A percentile compares a stretch with the other conserved stretches of the same genome.
phyloP scores from a whole-genome alignment of 2,888 invertebrate species.

The Nomada ferruginata region DNA sequence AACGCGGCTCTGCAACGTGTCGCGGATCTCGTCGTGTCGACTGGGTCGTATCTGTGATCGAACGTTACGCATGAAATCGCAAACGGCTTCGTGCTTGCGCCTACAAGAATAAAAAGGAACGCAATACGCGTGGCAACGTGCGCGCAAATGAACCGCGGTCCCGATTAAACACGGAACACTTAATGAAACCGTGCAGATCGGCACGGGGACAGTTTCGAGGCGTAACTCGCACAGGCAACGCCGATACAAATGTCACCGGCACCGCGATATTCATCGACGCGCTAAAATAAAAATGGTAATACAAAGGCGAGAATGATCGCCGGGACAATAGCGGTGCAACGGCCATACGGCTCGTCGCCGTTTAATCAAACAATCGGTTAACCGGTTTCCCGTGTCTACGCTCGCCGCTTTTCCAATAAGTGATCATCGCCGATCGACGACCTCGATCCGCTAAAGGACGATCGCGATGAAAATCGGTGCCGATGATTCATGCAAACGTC shows the following conservation, averaged over 20 bases:
- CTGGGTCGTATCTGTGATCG: conserved; percentile 39
- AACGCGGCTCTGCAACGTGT: conserved; percentile 19
- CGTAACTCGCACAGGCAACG: conserved; percentile 1
- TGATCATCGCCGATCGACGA: conserved; percentile 47
- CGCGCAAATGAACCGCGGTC: conserved; percentile 32
- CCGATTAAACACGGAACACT: conserved; percentile 44
- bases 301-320: neutral
- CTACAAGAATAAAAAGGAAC: neutral
- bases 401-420: conserved; percentile 37
- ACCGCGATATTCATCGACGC: conserved; percentile 15
- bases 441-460: conserved; percentile 51
- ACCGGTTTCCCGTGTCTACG: conserved; percentile 39
- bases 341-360: conserved; percentile 5
- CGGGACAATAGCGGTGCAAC: conserved; percentile 13
- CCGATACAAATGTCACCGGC: conserved; percentile 12
- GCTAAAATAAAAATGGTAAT: neutral
- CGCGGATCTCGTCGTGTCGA: conserved; percentile 21
- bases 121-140: conserved; percentile 26
- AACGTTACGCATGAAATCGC: conserved; percentile 55
- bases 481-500: conserved; percentile 44
- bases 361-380: conserved; percentile 46
- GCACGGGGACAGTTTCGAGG: neutral
- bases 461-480: conserved; percentile 44
- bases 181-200: neutral
- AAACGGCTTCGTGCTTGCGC: conserved; percentile 25